Base-by-base conservation (phyloP, 2,113 vertebrate species). In the Percina caprodes region DNA sequence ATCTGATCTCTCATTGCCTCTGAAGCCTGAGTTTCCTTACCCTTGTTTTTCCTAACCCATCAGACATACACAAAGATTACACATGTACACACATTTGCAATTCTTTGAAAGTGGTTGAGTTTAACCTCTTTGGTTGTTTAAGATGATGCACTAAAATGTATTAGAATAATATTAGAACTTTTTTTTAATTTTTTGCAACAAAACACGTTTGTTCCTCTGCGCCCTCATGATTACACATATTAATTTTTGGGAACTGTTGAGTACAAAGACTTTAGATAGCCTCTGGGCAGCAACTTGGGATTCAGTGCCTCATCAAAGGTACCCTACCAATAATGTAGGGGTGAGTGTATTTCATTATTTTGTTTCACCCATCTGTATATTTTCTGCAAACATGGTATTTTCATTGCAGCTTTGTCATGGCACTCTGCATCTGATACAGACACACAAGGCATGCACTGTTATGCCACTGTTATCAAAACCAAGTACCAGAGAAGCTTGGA, bases 21-120 rank as follows among this genome's bases (percentile, higher is more conserved):
- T 77, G 8, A 68, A 59, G 21, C 35, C 55, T 69, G 19, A 51
- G 23, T 55, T 54, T 61, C 14, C 72, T 42, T 42, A 13, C 35
- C 5, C 10, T 60, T 4, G 49, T 69, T 6, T 63, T 11, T 21
- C 30, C 6, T 33, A 35, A n/a, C 4, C 33, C 52, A 33, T 12
- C 9, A 59, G 30, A 66, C 4, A 60, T 21, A 24, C 2, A 16
- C 15, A 67, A 33, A 51, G 4, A 59, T 16, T 49, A 42, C 21
- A 65, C 9, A 2, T 42, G 4, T 13, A 42, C 14, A 58, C 3
- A 19, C n/a, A 74, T 26, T 3, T 52, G 5, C 33, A 81, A 9
- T 65, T 78, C 56, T 84, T 76, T 89, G 24, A 83, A 52, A 84
- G 65, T 92, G 92, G 92, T 95, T 94, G 92, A 92, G 91, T 93